phyloP scores from a whole-genome alignment of 2,888 invertebrate species.

The Steinernema scapterisci region DNA sequence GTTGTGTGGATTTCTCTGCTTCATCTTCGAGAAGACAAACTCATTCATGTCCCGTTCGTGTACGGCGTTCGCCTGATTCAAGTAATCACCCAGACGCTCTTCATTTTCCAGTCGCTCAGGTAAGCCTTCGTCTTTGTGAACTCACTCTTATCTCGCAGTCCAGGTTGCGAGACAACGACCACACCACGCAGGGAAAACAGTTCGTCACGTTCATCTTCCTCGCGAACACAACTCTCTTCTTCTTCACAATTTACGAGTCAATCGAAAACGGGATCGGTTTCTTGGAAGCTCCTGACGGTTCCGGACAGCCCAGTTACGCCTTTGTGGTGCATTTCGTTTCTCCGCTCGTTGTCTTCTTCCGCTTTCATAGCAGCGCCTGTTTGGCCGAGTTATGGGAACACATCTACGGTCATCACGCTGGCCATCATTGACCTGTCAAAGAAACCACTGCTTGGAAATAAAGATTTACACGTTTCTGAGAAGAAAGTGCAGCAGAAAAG shows the following conservation, averaged over 20 bases:
- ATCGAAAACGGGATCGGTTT: slow-evolving; percentile 24
- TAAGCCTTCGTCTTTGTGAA: not conserved
- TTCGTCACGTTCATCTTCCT: slow-evolving; percentile 28
- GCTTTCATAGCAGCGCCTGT: slow-evolving; percentile 57
- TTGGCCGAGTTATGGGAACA: slow-evolving; percentile 58
- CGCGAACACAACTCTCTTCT: slow-evolving; percentile 8
- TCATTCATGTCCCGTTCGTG: slow-evolving; percentile 10
- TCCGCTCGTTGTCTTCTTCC: slow-evolving; percentile 42
- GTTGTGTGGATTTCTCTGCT: slow-evolving; percentile 21
- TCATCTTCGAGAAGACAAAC: slow-evolving; percentile 1
- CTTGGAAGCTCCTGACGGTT: slow-evolving; percentile 15
- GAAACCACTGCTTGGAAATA: not conserved
- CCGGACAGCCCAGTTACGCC: slow-evolving; percentile 28
- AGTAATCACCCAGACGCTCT: slow-evolving; percentile 10
- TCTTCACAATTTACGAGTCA: slow-evolving; percentile 9
- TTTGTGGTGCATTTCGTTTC: slow-evolving; percentile 40
- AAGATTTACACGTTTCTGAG: not conserved
- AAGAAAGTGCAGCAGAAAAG: not conserved
- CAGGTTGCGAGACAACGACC: slow-evolving; percentile 11
- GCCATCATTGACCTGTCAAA: not conserved
- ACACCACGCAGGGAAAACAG: slow-evolving; percentile 3
- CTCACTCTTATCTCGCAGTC: not conserved
- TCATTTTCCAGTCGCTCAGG: slow-evolving; percentile 19
- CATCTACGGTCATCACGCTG: slow-evolving; percentile 40
- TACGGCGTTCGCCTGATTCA: not conserved